Evolutionary conservation across 2,113 vertebrate genomes (phyloP), one percentile per base, ranked within the genome.

Genomic region (Echinops telfairi): DNA sequence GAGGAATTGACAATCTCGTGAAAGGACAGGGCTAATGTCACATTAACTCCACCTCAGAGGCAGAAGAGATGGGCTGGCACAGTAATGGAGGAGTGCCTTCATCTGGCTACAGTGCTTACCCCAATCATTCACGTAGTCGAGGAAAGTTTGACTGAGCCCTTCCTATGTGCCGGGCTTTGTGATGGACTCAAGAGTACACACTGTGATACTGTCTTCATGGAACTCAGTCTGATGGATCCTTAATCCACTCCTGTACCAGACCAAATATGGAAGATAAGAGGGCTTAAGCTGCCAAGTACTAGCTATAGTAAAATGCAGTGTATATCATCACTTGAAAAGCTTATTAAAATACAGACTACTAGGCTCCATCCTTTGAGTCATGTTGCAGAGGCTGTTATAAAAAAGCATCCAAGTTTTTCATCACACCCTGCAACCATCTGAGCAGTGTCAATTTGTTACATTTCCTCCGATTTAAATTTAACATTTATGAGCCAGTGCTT

Each of bases 261-360:
- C 19, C 8, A 60, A 2, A 68, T 29, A 2, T 29, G 20, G 64
- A 80, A 16, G 33, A 73, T 4, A 84, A 29, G 43, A 75, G 3
- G 19, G n/a, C 75, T 78, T 62, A 89, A 77, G 33, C 27, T 43
- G 22, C 53, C 68, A 57, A 60, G 7, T 38, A 90, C 1, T 9
- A 20, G 53, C 43, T 60, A n/a, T 15, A 86, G 64, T 25, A 94
- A 92, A 86, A 83, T 29, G 53, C 6, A 89, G 38, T 38, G 2
- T 73, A 23, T 2, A 14, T 53, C 5, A 53, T 11, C 47, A 53
- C 47, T 53, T 53, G 47, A 89, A 75, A n/a, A 82, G 20, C 40
- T 83, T 86, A 16, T 57, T 31, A 94, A 89, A 89, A 75, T 80
- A 40, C 27, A 86, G 57, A 79, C 47, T 75, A 58, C 64, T 79